These are phyloP conservation scores for Bombus terrestris DNA, from an alignment of 1,140 invertebrate genomes.

Conservation along the genomic window DNA sequence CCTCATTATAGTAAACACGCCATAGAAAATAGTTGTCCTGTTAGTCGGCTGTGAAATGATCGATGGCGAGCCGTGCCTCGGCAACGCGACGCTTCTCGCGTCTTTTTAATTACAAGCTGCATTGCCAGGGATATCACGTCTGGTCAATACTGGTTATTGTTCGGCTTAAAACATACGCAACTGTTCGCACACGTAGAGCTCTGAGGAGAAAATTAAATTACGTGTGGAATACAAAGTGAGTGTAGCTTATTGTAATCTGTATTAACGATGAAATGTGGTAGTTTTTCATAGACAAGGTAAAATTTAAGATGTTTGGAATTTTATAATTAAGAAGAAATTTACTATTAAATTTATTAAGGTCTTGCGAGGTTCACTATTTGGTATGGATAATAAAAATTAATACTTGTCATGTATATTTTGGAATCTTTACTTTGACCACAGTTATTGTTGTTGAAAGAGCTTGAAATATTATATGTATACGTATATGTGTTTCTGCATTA, in stretches of 20 bases:
- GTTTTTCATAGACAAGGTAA: too few species aligned
- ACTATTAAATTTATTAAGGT: too few species aligned
- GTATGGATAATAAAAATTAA: too few species aligned
- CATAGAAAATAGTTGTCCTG: constrained; percentile 45
- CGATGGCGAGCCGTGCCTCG: constrained; percentile 22
- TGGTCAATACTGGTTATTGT: background rate
- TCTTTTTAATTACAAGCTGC: background rate
- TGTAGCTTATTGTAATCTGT: background rate
- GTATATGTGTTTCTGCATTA: too few species aligned
- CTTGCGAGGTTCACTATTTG: too few species aligned
- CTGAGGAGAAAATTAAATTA: background rate
- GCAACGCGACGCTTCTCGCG: constrained; percentile 2
- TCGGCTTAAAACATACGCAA: background rate
- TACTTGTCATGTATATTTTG: too few species aligned
- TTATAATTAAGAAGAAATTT: too few species aligned
- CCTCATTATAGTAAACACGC: constrained; percentile 46
- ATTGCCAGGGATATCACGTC: background rate
- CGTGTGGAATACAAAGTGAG: background rate
- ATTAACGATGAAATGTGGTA: too few species aligned
- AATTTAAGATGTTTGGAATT: too few species aligned
- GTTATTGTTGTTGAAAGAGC: too few species aligned
- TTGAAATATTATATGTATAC: too few species aligned
- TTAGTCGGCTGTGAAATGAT: constrained; percentile 36
- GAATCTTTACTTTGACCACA: too few species aligned
- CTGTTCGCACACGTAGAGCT: background rate